phyloP scores from a whole-genome alignment of 2,113 vertebrate species.

The Ceuthmochares aereus region DNA sequence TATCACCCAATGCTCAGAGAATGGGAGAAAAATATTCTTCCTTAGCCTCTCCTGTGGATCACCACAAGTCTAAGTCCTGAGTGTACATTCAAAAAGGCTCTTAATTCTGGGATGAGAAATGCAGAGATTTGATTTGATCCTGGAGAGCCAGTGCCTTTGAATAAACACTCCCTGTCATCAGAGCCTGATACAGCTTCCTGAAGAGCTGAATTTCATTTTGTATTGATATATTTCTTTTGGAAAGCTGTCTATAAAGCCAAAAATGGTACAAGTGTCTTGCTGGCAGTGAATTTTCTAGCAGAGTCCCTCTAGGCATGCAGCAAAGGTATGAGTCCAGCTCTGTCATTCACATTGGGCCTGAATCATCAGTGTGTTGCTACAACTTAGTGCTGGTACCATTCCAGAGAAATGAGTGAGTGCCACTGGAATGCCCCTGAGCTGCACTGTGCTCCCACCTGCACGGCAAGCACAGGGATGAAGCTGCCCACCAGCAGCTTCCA shows the following conservation, averaged over 20 bases:
- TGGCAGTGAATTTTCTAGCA: not conserved
- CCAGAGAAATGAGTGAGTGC: not conserved
- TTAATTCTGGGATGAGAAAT: not conserved
- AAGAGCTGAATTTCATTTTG: not conserved
- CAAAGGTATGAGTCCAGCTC: not conserved
- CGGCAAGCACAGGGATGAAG: not conserved
- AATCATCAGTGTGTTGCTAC: slow-evolving; percentile 17
- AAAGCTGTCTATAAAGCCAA: not conserved
- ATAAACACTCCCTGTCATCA: not conserved
- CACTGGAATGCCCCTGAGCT: not conserved
- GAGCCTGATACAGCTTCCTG: not conserved
- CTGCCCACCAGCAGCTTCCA: accelerated
- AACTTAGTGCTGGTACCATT: slow-evolving; percentile 15
- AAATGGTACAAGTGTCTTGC: not conserved
- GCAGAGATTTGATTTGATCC: not conserved
- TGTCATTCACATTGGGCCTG: not conserved
- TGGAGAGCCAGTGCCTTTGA: not conserved
- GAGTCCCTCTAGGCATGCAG: not conserved
- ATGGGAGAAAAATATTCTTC: not conserved
- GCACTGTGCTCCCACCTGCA: not conserved
- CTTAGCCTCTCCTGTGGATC: not conserved
- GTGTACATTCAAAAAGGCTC: not conserved
- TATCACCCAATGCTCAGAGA: not conserved
- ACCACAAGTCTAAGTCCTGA: not conserved
- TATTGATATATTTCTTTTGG: slow-evolving; percentile 21